These are phyloP conservation scores for Astyanax mexicanus DNA, from an alignment of 2,797 vertebrate species.

Conservation along the genomic window DNA sequence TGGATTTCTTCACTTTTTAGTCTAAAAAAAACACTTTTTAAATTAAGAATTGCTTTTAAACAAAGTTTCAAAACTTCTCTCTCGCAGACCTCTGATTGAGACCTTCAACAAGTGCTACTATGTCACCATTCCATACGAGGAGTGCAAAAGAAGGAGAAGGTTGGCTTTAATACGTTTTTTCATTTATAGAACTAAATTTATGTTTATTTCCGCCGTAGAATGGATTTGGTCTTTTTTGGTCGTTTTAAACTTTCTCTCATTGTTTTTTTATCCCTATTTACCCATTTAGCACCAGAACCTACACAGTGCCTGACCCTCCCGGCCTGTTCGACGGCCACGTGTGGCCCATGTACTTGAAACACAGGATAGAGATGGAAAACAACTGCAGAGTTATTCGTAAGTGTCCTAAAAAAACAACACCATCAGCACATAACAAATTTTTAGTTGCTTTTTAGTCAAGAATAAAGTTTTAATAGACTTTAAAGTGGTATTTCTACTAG, in stretches of 20 bases:
- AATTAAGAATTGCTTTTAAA: neutral
- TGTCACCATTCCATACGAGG: conserved; percentile 89
- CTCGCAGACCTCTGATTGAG: conserved; percentile 84
- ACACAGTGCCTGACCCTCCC: conserved; percentile 87
- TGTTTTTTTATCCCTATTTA: neutral
- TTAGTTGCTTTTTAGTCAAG: too few species aligned
- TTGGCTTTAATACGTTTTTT: conserved; percentile 55
- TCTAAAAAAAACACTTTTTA: too few species aligned
- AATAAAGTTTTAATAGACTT: too few species aligned
- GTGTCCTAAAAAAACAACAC: conserved; percentile 41
- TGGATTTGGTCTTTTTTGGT: too few species aligned
- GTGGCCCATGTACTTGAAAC: conserved; percentile 96
- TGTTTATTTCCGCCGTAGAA: too few species aligned
- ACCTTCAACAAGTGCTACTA: conserved; percentile 87
- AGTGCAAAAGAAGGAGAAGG: conserved; percentile 94
- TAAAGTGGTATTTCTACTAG: too few species aligned
- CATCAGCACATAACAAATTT: too few species aligned
- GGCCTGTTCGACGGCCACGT: conserved; percentile 94
- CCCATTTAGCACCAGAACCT: conserved; percentile 87
- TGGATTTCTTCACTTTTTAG: neutral
- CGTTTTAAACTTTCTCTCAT: neutral
- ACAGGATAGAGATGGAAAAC: conserved; percentile 89
- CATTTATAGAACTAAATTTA: neutral
- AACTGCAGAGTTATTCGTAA: conserved; percentile 81
- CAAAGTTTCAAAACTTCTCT: neutral